Base-by-base conservation (phyloP, 2,888 invertebrate species). In the Chydorus sphaericus region DNA sequence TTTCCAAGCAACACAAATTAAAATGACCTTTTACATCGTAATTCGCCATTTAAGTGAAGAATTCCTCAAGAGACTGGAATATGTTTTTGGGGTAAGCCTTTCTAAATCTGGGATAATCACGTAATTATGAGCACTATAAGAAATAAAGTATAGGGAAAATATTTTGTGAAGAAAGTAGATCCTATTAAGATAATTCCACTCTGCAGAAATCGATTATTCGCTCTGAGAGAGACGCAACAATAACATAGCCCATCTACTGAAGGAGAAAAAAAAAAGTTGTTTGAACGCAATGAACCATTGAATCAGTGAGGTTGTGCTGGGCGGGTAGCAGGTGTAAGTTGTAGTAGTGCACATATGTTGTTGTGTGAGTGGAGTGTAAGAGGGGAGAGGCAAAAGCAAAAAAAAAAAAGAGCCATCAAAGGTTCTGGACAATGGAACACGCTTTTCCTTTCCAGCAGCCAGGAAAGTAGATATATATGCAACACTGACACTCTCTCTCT, bases 261-360 rank as follows among this genome's bases (percentile, higher is more conserved):
- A 33, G 33, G 33, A 33, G 14, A 14, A 33, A 33, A 33, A 8
- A 44, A 6, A 20, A 20, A 44, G 44, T 44, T 39, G 20, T n/a
- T 20, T 16, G 44, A 26, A 28, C 44, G 44, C 44, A 44, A 44
- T 44, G 44, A 44, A 44, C 44, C 44, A 44, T 44, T 44, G 44
- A 44, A 44, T 44, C 44, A 20, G 10, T 39, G 39, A 20, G 16
- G 39, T 39, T 39, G 39, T 38, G 18, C 26, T 20, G 26, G 20
- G 20, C 26, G 39, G 44, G 44, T 44, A 44, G 44, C 44, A 44
- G 44, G 44, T 44, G 44, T 44, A 44, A 28, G 44, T 20, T 3
- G n/a, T 39, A 39, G 39, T 11, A 23, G 44, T 16, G 4, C 33
- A 33, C 33, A 33, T 33, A 33, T 33, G 33, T 33, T 33, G 14